Conservation (phyloP, 2,797 vertebrate species). For the Brotula barbata region DNA sequence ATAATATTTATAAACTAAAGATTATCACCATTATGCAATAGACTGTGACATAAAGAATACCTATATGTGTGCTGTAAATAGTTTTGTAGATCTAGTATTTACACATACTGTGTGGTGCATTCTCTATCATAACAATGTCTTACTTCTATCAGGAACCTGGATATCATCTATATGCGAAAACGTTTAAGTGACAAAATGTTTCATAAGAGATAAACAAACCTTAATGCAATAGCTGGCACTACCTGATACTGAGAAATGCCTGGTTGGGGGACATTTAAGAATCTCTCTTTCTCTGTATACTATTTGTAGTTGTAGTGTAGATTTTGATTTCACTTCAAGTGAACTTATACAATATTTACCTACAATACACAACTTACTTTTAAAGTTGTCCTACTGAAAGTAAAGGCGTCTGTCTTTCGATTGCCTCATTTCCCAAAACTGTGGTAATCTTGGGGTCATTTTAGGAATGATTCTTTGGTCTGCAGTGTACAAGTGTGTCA, state of each 20-base stretch:
- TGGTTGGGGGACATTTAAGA: slow-evolving; percentile 43
- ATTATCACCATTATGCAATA: slow-evolving; percentile 87
- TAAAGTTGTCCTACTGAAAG: slow-evolving; percentile 28
- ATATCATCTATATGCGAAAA: slow-evolving; percentile 83
- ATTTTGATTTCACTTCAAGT: slow-evolving; percentile 37
- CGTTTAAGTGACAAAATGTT: slow-evolving; percentile 76
- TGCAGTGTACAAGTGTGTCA: neutral
- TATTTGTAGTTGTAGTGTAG: slow-evolving; percentile 23
- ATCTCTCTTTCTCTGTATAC: slow-evolving; percentile 40
- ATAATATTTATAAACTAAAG: slow-evolving; percentile 90
- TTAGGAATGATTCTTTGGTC: slow-evolving; percentile 19
- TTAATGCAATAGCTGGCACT: slow-evolving; percentile 85
- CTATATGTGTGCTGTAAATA: slow-evolving; percentile 95
- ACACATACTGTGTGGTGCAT: slow-evolving; percentile 89
- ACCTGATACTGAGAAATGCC: slow-evolving; percentile 47
- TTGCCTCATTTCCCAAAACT: slow-evolving; percentile 24
- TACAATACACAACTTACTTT: slow-evolving; percentile 29
- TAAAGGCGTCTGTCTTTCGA: slow-evolving; percentile 17
- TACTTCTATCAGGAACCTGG: slow-evolving; percentile 90
- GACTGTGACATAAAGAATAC: slow-evolving; percentile 91
- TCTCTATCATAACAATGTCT: slow-evolving; percentile 91
- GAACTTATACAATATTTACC: slow-evolving; percentile 41
- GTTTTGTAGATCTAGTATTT: slow-evolving; percentile 91
- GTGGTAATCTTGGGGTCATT: slow-evolving; percentile 9
- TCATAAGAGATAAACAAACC: slow-evolving; percentile 80